Conservation (phyloP, 2,888 invertebrate genomes). For the Apantesis nais region DNA sequence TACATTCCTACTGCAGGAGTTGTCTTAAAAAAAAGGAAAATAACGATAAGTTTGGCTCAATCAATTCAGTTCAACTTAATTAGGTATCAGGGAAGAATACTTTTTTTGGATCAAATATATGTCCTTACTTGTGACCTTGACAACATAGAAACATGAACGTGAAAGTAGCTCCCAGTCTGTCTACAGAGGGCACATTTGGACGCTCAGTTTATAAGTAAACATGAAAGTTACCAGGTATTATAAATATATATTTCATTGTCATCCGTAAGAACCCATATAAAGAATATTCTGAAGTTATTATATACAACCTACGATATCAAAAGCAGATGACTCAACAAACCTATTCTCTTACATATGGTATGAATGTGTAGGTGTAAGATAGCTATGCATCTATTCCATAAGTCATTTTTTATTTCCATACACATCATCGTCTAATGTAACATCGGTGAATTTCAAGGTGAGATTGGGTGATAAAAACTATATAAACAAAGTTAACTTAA, state of each 20-base stretch:
- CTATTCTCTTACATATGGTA: not conserved
- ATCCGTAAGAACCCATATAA: not conserved
- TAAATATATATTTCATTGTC: not conserved
- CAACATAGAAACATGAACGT: no score
- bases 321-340: not conserved
- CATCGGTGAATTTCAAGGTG: slow-evolving; percentile 41
- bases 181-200: no score
- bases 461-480: slow-evolving; percentile 38
- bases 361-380: not conserved
- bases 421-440: slow-evolving; percentile 16
- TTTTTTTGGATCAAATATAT: no score
- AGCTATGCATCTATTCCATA: not conserved
- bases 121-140: no score
- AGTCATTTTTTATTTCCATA: slow-evolving; percentile 4
- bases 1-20: no score
- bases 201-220: not conserved
- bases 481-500: slow-evolving; percentile 37
- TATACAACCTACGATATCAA: not conserved
- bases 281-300: not conserved
- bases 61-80: no score
- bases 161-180: no score
- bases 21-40: no score
- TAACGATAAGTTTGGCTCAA: no score
- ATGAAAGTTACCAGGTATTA: no score
- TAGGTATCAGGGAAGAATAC: no score